A percentile compares a stretch with the other conserved stretches of the same genome.
phyloP scores from a whole-genome alignment of 2,888 invertebrate genomes.

The Acheta domesticus region DNA sequence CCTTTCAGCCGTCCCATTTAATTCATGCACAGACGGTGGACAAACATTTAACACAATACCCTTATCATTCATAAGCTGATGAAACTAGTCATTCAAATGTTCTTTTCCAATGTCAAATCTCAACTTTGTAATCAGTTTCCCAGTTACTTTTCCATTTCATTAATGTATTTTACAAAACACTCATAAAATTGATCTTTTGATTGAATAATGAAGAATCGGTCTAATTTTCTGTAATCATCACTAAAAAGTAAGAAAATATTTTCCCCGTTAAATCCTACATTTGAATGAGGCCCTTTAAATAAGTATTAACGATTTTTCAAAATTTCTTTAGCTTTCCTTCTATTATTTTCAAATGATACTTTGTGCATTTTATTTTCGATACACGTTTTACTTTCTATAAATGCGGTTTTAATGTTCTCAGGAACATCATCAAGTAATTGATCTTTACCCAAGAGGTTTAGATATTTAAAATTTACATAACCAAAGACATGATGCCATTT shows the following conservation, averaged over 20 bases:
- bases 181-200: slow-evolving; percentile 27
- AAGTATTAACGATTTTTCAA: neutral
- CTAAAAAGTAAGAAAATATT: neutral
- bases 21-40: slow-evolving; percentile 40
- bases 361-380: neutral
- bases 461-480: neutral
- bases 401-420: neutral
- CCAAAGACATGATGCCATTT: neutral
- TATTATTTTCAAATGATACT: neutral
- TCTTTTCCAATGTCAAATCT: slow-evolving; percentile 3
- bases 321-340: neutral
- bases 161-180: slow-evolving; percentile 22
- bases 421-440: neutral
- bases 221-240: neutral
- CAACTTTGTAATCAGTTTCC: neutral
- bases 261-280: neutral
- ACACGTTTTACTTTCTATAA: neutral
- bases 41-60: slow-evolving; percentile 37
- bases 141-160: slow-evolving; percentile 24
- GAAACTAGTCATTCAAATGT: slow-evolving; percentile 2
- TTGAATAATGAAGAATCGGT: neutral
- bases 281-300: neutral
- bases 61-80: slow-evolving; percentile 36
- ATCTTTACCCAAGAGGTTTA: neutral
- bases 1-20: slow-evolving; percentile 39